phyloP scores from a whole-genome alignment of 1,140 invertebrate genomes.

The Pseudobourletiella spinata region DNA sequence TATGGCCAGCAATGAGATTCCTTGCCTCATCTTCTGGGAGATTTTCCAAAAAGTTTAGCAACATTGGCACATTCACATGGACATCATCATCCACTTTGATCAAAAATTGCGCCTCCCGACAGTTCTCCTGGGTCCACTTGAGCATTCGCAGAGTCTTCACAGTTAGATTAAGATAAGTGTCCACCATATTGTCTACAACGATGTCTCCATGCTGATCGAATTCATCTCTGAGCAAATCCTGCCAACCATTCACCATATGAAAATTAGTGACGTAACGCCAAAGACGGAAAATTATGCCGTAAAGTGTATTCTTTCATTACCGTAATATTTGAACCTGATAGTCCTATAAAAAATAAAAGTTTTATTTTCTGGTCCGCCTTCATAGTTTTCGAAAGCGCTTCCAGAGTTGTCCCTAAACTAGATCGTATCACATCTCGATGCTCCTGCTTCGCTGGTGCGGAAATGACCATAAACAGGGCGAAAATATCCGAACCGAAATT shows the following conservation, averaged over 20 bases:
- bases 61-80: conserved; percentile 41
- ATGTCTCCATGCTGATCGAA: conserved; percentile 39
- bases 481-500: conserved; percentile 14
- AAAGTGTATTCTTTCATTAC: background rate
- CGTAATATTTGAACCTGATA: background rate
- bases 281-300: background rate
- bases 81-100: conserved; percentile 47
- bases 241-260: background rate
- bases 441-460: conserved; percentile 23
- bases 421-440: conserved; percentile 18
- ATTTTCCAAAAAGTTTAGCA: conserved; percentile 31
- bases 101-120: conserved; percentile 39
- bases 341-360: conserved; percentile 15
- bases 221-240: conserved; percentile 17
- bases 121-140: conserved; percentile 40
- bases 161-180: conserved; percentile 45
- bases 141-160: conserved; percentile 43
- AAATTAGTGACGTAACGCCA: background rate
- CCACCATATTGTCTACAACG: conserved; percentile 41
- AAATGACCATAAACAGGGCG: conserved; percentile 25
- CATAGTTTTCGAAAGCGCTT: background rate
- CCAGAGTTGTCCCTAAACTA: background rate
- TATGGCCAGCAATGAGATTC: conserved; percentile 25
- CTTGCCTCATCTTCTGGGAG: conserved; percentile 1
- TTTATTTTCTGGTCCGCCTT: background rate